Evolutionary conservation across 2,113 vertebrate genomes (phyloP), one percentile per base, ranked within the genome.

Genomic region (Climacteris rufus): DNA sequence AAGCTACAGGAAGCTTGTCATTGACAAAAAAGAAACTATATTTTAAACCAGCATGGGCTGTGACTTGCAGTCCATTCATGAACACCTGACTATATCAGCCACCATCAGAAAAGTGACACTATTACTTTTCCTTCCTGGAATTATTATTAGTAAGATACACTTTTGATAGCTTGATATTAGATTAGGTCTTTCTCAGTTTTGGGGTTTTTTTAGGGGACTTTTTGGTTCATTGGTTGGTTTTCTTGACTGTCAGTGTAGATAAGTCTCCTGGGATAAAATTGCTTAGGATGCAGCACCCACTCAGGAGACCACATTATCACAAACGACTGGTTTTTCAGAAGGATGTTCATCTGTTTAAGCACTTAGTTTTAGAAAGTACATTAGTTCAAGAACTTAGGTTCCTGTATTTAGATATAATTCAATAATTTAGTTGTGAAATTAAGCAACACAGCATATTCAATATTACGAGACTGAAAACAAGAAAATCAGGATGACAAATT

Each of bases 271-370:
- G 3, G 14, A 59, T 19, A 35, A 66, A 75, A 54, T 2, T 45
- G 7, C 8, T 70, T 30, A 30, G 21, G 9, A 37, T 35, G 6
- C 20, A 84, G 33, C 23, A 81, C 6, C 21, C 13, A 5, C 24
- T 72, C 24, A 65, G n/a, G 39, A 74, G 7, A 56, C 13, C 3
- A 35, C 18, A 61, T 13, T 9, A 40, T 31, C 9, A 61, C 16
- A 17, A 42, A 2, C 10, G 42, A 2, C 0, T 1, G 11, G 7
- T 10, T 42, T 50, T 78, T 53, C 59, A 37, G 20, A 74, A 57
- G 30, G 8, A 6, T 69, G 1, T 49, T 69, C 10, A 33, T 64
- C n/a, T 60, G 35, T 2, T 12, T 31, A 81, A 77, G 21, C 11
- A 54, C 33, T 70, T 37, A 70, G 9, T 42, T 57, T 71, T 59